phyloP scores from a whole-genome alignment of 2,113 vertebrate species.

The Larimichthys crocea region DNA sequence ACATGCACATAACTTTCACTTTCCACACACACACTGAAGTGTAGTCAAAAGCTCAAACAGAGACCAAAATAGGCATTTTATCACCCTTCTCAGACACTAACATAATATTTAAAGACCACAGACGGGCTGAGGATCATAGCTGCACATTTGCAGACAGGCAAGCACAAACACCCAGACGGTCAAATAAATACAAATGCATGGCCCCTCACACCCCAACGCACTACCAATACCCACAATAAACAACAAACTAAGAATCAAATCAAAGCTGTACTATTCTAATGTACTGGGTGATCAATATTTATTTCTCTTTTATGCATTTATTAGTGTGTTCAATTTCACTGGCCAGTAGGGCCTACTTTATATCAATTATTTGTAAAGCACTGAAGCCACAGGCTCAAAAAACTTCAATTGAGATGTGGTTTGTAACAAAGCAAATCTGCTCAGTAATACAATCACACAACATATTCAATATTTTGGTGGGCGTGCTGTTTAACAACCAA shows the following conservation, averaged over 20 bases:
- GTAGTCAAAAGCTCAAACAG: conserved; percentile 14
- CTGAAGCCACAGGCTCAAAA: conserved; percentile 64
- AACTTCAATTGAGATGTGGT: conserved; percentile 73
- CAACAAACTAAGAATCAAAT: conserved; percentile 71
- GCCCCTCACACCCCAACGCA: neutral
- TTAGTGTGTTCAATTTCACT: conserved; percentile 68
- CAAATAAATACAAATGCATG: conserved; percentile 38
- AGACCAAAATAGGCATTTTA: conserved; percentile 29
- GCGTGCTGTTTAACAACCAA: conserved; percentile 43
- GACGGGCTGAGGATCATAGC: conserved; percentile 6
- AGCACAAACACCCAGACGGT: conserved; percentile 40
- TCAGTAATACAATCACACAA: conserved; percentile 67
- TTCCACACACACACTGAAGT: neutral
- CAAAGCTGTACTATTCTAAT: conserved; percentile 65
- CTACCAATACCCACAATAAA: conserved; percentile 8
- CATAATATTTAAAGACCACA: conserved; percentile 51
- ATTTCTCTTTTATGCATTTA: conserved; percentile 75
- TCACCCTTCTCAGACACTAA: conserved; percentile 12
- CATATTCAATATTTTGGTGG: conserved; percentile 64
- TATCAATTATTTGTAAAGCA: conserved; percentile 74
- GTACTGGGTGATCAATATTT: conserved; percentile 72
- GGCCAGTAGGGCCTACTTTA: conserved; percentile 64
- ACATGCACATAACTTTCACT: conserved; percentile 50
- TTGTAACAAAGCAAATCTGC: conserved; percentile 70
- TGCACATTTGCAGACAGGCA: conserved; percentile 27